These are phyloP conservation scores for Acanthosoma haemorrhoidale DNA, from an alignment of 2,888 invertebrate species.

Conservation along the genomic window DNA sequence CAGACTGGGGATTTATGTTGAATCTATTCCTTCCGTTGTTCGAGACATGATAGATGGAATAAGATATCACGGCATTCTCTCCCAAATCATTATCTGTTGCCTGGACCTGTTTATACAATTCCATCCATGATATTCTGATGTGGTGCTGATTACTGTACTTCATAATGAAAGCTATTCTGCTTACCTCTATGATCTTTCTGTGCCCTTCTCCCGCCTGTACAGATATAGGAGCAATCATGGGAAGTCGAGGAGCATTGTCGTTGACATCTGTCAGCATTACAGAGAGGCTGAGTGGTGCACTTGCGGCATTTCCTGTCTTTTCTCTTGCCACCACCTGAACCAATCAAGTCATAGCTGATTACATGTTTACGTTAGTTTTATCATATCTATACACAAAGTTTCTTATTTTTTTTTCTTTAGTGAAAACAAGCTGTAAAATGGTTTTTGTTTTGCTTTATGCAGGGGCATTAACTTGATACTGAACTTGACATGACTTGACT, in stretches of 20 bases:
- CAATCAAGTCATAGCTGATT: neutral
- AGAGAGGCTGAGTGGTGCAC: conserved; percentile 71
- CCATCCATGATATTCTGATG: neutral
- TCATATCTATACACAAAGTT: too few species aligned
- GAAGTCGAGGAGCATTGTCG: conserved; percentile 77
- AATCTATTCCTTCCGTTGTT: conserved; percentile 85
- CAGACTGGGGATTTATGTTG: conserved; percentile 71
- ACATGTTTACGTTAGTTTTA: too few species aligned
- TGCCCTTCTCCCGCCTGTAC: conserved; percentile 72
- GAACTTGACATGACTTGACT: too few species aligned
- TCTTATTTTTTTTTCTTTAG: too few species aligned
- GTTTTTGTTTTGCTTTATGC: too few species aligned
- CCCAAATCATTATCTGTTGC: conserved; percentile 83
- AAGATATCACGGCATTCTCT: conserved; percentile 73
- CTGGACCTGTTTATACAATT: conserved; percentile 54
- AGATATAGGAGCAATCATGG: conserved; percentile 71
- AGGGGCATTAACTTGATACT: too few species aligned
- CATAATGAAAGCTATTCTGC: neutral
- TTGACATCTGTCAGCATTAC: conserved; percentile 76
- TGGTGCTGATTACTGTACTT: neutral
- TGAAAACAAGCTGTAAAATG: too few species aligned
- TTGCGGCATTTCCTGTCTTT: conserved; percentile 69
- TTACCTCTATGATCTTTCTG: conserved; percentile 62
- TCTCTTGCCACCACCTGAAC: conserved; percentile 75
- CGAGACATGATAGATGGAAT: conserved; percentile 83